Base-by-base conservation (phyloP, 1,140 invertebrate genomes). In the Schlechtendalia chinensis region DNA sequence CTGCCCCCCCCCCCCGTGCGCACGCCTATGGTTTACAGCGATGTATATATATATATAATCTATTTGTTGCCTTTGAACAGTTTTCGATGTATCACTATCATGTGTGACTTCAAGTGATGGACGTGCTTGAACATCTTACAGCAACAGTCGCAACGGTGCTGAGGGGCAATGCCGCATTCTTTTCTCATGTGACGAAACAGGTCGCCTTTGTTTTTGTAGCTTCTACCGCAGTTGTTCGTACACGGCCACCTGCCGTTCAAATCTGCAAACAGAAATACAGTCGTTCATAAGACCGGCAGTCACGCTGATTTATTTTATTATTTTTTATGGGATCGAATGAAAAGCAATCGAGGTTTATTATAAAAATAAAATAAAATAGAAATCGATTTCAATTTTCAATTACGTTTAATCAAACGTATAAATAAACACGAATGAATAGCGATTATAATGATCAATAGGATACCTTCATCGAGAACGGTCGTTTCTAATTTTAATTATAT, bases 121-220 rank as follows among this genome's bases (percentile, higher is more conserved):
- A 50, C 27, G n/a, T 82, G 82, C 19, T 63, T 80, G n/a, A 80
- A 71, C 65, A 45, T 81, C 67, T 81, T 77, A 27, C 24, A 16
- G 45, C 81, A 83, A 72, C 22, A 17, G 27, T 80, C 22, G 45
- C 82, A 83, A 6, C 58, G 45, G 39, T 82, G 82, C 39, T 80
- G 61, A 17, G 83, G 83, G 11, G 71, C 50, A 5, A 81, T 81
- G 17, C 83, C 83, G 56, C 83, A 84, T 79, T 84, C 83, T 61
- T 82, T 82, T 61, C 67, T 81, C 0, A 83, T 69, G 39, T 84
- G 83, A 14, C 81, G 77, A 65, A 79, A 80, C 10, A 83, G 32
- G 56, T 79, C 82, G 29, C 50, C 50, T 81, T 81, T 74, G 45
- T 81, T 69, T n/a, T 81, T 82, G 50, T 82, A 82, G 17, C 71